Evolutionary conservation across 2,888 invertebrate species (phyloP).

Genomic region (Andrena praecox): DNA sequence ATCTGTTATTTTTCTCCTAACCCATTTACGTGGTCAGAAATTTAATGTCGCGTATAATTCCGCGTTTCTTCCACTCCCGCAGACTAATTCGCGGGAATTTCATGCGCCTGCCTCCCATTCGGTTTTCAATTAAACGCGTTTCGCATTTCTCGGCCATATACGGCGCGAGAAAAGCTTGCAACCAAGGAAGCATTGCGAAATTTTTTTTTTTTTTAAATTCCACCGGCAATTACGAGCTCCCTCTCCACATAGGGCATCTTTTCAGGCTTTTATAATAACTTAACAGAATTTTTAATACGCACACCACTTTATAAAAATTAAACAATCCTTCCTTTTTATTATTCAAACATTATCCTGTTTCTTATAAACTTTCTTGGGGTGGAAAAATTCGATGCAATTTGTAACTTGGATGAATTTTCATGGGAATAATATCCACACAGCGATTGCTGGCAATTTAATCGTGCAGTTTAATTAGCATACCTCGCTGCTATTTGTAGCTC

Average conservation of each 20-base stretch:
- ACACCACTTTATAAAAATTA: not conserved
- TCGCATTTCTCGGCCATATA: conserved; percentile 18
- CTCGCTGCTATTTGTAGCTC: not conserved
- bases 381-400: not conserved
- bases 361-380: too few relatives aligned
- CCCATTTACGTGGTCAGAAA: not conserved
- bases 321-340: not conserved
- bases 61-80: too few relatives aligned
- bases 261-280: not conserved
- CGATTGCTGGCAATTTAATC: not conserved
- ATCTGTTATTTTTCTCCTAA: not conserved
- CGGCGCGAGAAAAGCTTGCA: conserved; percentile 5
- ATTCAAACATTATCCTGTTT: too few relatives aligned
- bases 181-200: not conserved
- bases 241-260: not conserved
- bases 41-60: conserved; percentile 12
- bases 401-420: not conserved
- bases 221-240: not conserved
- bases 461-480: not conserved
- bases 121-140: conserved; percentile 8
- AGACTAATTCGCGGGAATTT: conserved; percentile 7
- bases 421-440: too few relatives aligned
- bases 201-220: conserved; percentile 9
- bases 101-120: not conserved
- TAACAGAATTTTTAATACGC: not conserved